A percentile compares a stretch with the other conserved stretches of the same genome.
Evolutionary conservation across 2,113 vertebrate genomes (phyloP).

Genomic region (Psophia crepitans): DNA sequence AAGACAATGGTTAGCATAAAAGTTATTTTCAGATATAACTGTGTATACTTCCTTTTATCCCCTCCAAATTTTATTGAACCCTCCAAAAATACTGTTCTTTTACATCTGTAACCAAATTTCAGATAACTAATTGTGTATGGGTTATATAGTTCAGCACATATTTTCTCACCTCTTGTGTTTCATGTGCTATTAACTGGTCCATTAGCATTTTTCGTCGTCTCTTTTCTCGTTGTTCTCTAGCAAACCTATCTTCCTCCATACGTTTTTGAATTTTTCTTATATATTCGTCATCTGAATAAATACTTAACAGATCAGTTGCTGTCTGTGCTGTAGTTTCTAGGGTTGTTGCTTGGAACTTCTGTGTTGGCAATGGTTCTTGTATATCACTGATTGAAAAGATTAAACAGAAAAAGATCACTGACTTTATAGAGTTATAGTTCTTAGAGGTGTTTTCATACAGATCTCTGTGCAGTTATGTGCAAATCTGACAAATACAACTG

Average conservation of each 20-base stretch:
- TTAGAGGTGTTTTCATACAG: neutral
- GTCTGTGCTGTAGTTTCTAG: neutral
- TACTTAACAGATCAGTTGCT: conserved; percentile 59
- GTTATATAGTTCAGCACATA: neutral
- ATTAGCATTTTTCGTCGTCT: conserved; percentile 78
- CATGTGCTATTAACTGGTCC: conserved; percentile 81
- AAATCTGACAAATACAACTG: neutral
- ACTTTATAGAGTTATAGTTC: neutral
- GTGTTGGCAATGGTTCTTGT: neutral
- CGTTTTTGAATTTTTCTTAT: conserved; percentile 84
- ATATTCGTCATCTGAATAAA: conserved; percentile 83
- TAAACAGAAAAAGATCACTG: neutral
- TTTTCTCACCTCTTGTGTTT: conserved; percentile 82
- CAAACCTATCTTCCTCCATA: conserved; percentile 77
- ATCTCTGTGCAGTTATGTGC: neutral
- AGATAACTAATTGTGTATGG: neutral
- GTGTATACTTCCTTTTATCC: neutral
- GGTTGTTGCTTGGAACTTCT: neutral
- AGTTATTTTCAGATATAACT: neutral
- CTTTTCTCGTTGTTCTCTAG: conserved; percentile 83
- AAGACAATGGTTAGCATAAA: neutral
- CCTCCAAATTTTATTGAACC: neutral
- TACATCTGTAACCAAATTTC: neutral
- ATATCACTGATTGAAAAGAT: conserved; percentile 19
- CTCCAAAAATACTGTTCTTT: neutral